These are phyloP conservation scores for Wasmannia auropunctata DNA, from an alignment of 1,140 invertebrate species.

Conservation along the genomic window DNA sequence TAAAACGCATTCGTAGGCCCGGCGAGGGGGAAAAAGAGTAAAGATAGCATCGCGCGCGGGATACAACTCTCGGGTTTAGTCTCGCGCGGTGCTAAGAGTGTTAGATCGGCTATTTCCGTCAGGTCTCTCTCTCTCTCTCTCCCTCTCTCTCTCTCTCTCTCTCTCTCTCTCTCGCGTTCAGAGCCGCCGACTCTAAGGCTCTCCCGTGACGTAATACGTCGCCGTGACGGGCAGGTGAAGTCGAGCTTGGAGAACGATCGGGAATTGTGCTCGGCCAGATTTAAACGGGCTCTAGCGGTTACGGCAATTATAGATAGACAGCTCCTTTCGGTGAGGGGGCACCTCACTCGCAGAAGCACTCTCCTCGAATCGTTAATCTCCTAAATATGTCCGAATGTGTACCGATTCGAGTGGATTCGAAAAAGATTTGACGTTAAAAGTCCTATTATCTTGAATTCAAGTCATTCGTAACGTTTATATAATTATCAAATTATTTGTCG, in stretches of 20 bases:
- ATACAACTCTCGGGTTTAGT: slow-evolving; percentile 69
- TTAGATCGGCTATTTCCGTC: slow-evolving; percentile 75
- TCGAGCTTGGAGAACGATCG: slow-evolving; percentile 17
- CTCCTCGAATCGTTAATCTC: not conserved
- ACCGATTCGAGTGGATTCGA: not conserved
- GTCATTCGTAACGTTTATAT: not conserved
- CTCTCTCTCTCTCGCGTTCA: slow-evolving; percentile 70
- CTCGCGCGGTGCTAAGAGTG: slow-evolving; percentile 68
- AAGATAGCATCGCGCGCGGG: slow-evolving; percentile 74
- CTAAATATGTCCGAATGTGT: not conserved
- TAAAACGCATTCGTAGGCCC: slow-evolving; percentile 43
- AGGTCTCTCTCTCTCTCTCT: slow-evolving; percentile 60
- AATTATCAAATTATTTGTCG: not conserved
- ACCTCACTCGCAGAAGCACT: not conserved
- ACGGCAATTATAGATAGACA: slow-evolving; percentile 27
- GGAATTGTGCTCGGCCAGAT: slow-evolving; percentile 23
- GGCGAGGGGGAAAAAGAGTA: slow-evolving; percentile 69
- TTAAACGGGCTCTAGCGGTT: slow-evolving; percentile 23
- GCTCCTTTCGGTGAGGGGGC: not conserved
- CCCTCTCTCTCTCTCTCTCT: slow-evolving; percentile 65
- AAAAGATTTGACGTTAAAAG: not conserved
- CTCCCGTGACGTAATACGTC: slow-evolving; percentile 57
- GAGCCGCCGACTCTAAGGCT: slow-evolving; percentile 65
- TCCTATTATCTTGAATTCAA: not conserved
- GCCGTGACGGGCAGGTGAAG: slow-evolving; percentile 56